These are phyloP conservation scores for Uria aalge DNA, from an alignment of 2,113 vertebrate species.

Conservation along the genomic window DNA sequence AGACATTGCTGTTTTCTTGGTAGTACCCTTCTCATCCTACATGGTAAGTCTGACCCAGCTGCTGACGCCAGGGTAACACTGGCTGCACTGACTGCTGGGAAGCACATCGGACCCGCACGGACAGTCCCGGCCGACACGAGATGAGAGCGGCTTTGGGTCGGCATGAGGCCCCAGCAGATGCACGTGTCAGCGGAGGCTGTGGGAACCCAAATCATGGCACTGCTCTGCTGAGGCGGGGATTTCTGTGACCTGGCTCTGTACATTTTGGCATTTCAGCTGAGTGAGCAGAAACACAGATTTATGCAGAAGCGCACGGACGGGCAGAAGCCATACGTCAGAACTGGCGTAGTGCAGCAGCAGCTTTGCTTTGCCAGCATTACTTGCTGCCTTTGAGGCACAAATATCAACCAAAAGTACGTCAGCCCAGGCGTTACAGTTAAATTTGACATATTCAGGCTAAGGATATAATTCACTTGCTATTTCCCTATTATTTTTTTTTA, in stretches of 20 bases:
- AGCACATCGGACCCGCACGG: fast-evolving
- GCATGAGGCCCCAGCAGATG: fast-evolving
- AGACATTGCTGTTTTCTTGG: background rate
- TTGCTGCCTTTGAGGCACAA: background rate
- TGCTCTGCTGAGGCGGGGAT: background rate
- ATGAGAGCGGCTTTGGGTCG: fast-evolving
- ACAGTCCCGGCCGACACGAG: fast-evolving
- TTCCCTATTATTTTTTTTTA: background rate
- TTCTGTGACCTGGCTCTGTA: background rate
- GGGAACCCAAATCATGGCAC: background rate
- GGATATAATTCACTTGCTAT: background rate
- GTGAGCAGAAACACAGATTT: background rate
- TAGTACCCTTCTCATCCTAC: background rate
- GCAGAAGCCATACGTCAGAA: fast-evolving
- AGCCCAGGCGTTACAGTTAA: background rate
- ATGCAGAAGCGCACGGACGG: background rate
- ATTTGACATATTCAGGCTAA: background rate
- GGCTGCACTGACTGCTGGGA: background rate
- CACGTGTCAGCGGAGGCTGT: background rate
- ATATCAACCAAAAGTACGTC: background rate
- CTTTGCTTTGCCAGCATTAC: background rate
- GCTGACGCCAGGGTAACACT: background rate
- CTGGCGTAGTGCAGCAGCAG: background rate
- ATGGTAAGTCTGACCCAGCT: background rate
- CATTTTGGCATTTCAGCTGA: background rate